Conservation (phyloP, 2,113 vertebrate genomes). For the Solenodon paradoxus region DNA sequence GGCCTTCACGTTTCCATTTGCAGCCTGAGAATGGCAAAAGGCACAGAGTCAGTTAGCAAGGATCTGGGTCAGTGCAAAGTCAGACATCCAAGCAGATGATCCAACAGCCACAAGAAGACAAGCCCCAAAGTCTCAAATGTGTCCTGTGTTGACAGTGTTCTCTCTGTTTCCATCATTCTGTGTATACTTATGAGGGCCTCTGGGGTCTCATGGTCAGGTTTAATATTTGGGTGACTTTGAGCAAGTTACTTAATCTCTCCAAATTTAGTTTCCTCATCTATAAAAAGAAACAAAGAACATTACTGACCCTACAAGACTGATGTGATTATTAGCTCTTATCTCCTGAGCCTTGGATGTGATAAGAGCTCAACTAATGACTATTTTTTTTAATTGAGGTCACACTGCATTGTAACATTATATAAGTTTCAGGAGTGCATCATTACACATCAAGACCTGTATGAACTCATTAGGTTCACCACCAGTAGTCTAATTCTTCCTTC, state of each 20-base stretch:
- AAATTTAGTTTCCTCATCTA: background rate
- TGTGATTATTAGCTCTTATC: background rate
- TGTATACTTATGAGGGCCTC: fast-evolving
- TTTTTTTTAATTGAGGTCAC: too few species aligned
- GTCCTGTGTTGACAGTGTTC: fast-evolving
- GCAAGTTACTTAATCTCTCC: background rate
- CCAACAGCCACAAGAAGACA: background rate
- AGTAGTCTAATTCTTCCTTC: too few species aligned
- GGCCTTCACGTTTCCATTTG: conserved; percentile 17
- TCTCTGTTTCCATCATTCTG: background rate
- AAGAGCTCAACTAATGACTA: background rate
- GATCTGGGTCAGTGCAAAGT: conserved; percentile 17
- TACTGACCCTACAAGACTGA: background rate
- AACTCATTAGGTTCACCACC: too few species aligned
- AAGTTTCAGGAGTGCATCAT: too few species aligned
- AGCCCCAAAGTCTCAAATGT: background rate
- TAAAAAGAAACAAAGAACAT: background rate
- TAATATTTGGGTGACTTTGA: background rate
- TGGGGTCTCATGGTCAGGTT: fast-evolving
- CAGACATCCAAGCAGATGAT: background rate
- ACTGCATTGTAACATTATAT: too few species aligned
- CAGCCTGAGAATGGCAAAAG: conserved; percentile 16
- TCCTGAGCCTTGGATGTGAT: fast-evolving
- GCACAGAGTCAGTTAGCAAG: background rate
- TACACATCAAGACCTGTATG: too few species aligned